phyloP scores from a whole-genome alignment of 2,888 invertebrate species.

The Sisyra nigra region DNA sequence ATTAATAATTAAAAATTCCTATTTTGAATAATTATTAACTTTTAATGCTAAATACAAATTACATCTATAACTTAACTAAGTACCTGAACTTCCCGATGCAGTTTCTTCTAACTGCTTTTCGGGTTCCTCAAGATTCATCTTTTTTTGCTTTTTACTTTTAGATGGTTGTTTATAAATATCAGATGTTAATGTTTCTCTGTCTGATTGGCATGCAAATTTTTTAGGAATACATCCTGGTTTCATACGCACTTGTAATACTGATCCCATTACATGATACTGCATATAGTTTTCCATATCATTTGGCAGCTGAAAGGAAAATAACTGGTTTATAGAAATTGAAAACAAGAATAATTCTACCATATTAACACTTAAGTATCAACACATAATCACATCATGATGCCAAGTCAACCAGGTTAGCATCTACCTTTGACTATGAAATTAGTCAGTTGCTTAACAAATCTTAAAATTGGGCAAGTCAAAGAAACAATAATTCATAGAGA shows the following conservation, averaged over 20 bases:
- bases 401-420: no score
- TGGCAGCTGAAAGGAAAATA: background rate
- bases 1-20: no score
- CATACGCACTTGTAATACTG: constrained; percentile 3
- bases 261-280: background rate
- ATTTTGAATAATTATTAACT: no score
- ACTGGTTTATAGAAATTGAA: background rate
- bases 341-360: background rate
- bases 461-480: no score
- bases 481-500: no score
- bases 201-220: constrained; percentile 2
- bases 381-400: background rate
- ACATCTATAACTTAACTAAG: no score
- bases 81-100: background rate
- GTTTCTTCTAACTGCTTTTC: background rate
- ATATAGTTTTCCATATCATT: no score
- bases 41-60: no score
- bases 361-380: background rate
- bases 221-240: constrained; percentile 2
- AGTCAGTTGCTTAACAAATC: no score
- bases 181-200: background rate
- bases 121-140: background rate
- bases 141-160: background rate
- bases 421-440: no score
- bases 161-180: background rate